phyloP scores from a whole-genome alignment of 2,797 vertebrate species.

The Eulemur mongoz region DNA sequence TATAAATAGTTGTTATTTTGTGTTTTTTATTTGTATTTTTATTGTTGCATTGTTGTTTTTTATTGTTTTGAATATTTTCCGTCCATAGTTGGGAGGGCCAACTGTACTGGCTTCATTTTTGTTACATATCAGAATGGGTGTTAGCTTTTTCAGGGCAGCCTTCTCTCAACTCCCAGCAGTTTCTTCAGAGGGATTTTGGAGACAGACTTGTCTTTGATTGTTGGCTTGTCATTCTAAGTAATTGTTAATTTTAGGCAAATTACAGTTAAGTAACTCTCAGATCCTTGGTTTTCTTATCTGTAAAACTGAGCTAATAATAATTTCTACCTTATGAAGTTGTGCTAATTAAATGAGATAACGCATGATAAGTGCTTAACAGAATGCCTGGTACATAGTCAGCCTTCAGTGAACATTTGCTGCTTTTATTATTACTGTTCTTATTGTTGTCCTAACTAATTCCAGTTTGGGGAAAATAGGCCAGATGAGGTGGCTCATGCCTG shows the following conservation, averaged over 20 bases:
- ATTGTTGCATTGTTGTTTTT: neutral
- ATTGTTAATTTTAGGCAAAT: slow-evolving; percentile 59
- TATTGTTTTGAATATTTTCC: neutral
- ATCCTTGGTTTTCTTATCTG: slow-evolving; percentile 26
- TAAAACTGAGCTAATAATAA: slow-evolving; percentile 24
- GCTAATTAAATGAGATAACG: neutral
- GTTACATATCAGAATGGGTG: neutral
- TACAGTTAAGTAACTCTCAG: neutral
- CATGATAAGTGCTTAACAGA: neutral
- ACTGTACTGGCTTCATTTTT: neutral
- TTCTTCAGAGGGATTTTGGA: neutral
- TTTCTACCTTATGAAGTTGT: slow-evolving; percentile 27
- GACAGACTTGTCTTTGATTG: neutral
- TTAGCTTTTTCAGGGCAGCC: neutral
- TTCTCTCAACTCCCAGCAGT: neutral
- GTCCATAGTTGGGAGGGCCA: neutral
- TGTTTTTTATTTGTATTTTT: neutral
- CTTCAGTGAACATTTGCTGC: neutral
- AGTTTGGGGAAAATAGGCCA: neutral
- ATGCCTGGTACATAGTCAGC: neutral
- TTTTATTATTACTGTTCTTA: neutral
- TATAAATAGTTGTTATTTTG: neutral
- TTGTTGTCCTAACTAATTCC: neutral
- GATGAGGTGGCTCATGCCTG: neutral
- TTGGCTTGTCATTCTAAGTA: slow-evolving; percentile 1